A percentile compares a stretch with the other conserved stretches of the same genome.
These are phyloP conservation scores for Rhabditoides inermis DNA, from an alignment of 2,888 invertebrate species.

Conservation along the genomic window DNA sequence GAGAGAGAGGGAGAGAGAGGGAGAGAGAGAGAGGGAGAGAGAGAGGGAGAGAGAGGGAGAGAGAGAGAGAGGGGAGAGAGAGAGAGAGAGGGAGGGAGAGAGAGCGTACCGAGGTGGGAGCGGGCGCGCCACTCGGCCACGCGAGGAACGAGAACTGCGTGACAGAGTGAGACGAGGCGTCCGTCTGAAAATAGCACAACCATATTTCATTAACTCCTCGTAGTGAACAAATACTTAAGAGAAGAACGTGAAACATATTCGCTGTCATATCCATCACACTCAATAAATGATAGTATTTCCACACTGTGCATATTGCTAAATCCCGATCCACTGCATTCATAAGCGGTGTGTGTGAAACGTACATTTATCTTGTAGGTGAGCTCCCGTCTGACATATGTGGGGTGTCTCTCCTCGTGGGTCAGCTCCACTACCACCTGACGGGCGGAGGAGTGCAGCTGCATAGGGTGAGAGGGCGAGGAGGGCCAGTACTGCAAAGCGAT, in stretches of 20 bases:
- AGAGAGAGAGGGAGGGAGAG: too few relatives aligned
- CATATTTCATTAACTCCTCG: not conserved
- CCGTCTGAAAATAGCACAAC: not conserved
- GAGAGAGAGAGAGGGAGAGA: too few relatives aligned
- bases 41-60: too few relatives aligned
- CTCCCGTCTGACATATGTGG: not conserved
- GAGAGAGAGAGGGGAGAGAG: too few relatives aligned
- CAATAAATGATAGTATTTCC: slow-evolving; percentile 1
- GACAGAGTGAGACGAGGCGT: slow-evolving; percentile 16
- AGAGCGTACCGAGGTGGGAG: too few relatives aligned
- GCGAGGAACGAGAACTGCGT: slow-evolving; percentile 42
- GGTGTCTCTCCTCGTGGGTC: not conserved
- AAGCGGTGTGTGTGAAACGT: not conserved
- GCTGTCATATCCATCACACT: not conserved
- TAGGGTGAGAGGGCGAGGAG: too few relatives aligned
- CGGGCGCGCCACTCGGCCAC: slow-evolving; percentile 31
- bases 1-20: too few relatives aligned
- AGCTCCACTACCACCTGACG: not conserved
- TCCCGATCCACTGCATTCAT: not conserved
- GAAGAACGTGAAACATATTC: not conserved
- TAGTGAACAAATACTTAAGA: not conserved
- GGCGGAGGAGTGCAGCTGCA: too few relatives aligned
- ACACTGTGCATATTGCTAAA: not conserved
- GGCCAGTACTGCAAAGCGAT: too few relatives aligned
- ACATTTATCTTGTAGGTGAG: not conserved